Percentiles rank a stretch among this genome's conserved stretches.
These are phyloP conservation scores for Rana temporaria DNA, from an alignment of 2,113 vertebrate species.

Conservation along the genomic window DNA sequence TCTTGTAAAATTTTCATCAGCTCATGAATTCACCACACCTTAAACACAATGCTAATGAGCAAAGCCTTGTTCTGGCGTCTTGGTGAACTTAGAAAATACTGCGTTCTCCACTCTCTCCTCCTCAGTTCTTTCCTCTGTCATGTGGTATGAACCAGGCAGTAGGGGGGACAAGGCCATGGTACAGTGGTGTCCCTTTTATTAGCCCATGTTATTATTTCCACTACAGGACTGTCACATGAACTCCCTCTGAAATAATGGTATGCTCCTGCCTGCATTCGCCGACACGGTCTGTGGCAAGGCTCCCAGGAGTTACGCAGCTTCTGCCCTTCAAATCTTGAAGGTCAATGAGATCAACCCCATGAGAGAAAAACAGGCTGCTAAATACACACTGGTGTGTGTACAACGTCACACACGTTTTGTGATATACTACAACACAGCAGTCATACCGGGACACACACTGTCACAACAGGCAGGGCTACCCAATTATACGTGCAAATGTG, in stretches of 20 bases:
- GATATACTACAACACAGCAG: not conserved
- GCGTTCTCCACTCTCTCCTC: not conserved
- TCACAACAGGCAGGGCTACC: no score
- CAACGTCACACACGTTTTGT: not conserved
- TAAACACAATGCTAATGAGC: not conserved
- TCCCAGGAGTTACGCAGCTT: slow-evolving; percentile 57
- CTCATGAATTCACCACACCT: not conserved
- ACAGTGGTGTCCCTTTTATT: not conserved
- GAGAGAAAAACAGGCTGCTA: slow-evolving; percentile 1
- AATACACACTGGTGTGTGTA: not conserved
- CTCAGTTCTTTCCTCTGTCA: not conserved
- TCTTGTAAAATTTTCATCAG: not conserved
- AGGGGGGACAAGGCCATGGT: not conserved
- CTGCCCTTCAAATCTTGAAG: slow-evolving; percentile 56
- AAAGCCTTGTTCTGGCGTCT: no score
- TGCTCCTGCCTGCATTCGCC: slow-evolving; percentile 43
- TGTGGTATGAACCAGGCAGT: not conserved
- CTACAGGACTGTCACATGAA: slow-evolving; percentile 11
- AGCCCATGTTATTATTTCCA: not conserved
- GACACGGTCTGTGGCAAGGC: slow-evolving; percentile 45
- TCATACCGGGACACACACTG: not conserved
- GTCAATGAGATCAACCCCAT: slow-evolving; percentile 41
- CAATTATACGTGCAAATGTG: no score
- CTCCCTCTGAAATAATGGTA: slow-evolving; percentile 32
- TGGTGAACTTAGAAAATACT: not conserved